These are phyloP conservation scores for Sebastes minor DNA, from an alignment of 2,797 vertebrate species.

Conservation along the genomic window DNA sequence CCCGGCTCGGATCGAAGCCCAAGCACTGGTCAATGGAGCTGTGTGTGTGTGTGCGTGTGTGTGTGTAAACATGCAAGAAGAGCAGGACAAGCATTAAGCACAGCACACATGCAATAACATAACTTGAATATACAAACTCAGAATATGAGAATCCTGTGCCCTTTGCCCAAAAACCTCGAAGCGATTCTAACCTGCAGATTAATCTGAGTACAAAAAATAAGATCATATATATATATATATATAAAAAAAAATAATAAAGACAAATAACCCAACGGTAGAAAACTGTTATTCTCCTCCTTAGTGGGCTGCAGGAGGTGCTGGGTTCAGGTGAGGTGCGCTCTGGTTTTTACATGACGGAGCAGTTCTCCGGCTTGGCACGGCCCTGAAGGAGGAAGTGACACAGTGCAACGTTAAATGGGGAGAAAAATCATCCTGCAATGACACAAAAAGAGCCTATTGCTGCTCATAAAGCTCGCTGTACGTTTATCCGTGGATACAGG, in stretches of 20 bases:
- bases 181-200: constrained; percentile 68
- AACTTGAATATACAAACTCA: constrained; percentile 51
- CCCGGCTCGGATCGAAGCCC: constrained; percentile 33
- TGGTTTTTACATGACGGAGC: constrained; percentile 79
- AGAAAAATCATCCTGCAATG: not conserved
- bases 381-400: constrained; percentile 56
- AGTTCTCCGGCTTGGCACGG: constrained; percentile 75
- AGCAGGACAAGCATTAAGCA: constrained; percentile 46
- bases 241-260: constrained; percentile 33
- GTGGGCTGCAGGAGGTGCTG: constrained; percentile 34
- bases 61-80: constrained; percentile 13
- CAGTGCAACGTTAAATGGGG: not conserved
- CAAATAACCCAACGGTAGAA: constrained; percentile 50
- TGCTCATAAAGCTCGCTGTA: no score
- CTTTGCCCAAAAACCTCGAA: constrained; percentile 54
- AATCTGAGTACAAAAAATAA: constrained; percentile 66
- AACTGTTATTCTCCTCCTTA: constrained; percentile 20
- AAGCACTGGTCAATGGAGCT: constrained; percentile 59
- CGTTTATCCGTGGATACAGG: no score
- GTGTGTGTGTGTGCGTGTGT: not conserved
- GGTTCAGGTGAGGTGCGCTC: constrained; percentile 40
- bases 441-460: no score
- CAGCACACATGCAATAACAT: constrained; percentile 65
- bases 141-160: constrained; percentile 38
- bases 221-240: constrained; percentile 51